phyloP scores from a whole-genome alignment of 1,140 invertebrate species.

The Pseudomyrmex cubaensis region DNA sequence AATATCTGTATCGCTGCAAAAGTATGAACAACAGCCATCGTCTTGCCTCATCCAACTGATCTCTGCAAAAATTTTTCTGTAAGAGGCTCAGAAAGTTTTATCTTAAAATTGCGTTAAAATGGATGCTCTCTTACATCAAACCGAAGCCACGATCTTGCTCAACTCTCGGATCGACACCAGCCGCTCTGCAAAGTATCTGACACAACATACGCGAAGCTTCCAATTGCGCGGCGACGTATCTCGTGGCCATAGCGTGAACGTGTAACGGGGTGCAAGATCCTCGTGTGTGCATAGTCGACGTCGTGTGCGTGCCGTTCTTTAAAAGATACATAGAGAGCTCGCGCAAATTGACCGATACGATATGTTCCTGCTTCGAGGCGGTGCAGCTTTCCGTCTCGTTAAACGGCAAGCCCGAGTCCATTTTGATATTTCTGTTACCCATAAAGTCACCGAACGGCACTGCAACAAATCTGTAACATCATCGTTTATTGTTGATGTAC shows the following conservation, averaged over 20 bases:
- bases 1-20: conserved; percentile 91
- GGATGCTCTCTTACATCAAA: conserved; percentile 88
- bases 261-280: conserved; percentile 88
- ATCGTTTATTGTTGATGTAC: conserved; percentile 19
- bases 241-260: conserved; percentile 92
- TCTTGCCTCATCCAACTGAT: conserved; percentile 89
- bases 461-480: conserved; percentile 75
- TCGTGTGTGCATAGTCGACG: conserved; percentile 81
- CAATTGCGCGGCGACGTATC: conserved; percentile 91
- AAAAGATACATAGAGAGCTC: conserved; percentile 93
- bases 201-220: conserved; percentile 92
- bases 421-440: conserved; percentile 80
- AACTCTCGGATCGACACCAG: conserved; percentile 87
- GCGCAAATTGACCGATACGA: conserved; percentile 93
- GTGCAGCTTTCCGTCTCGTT: conserved; percentile 93
- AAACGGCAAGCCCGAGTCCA: conserved; percentile 88
- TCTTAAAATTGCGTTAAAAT: neutral
- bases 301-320: conserved; percentile 86
- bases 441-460: conserved; percentile 83
- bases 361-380: conserved; percentile 94
- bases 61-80: conserved; percentile 85
- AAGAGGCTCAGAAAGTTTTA: conserved; percentile 16
- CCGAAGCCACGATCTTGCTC: conserved; percentile 91
- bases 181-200: conserved; percentile 89
- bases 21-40: conserved; percentile 90